Percentiles rank a stretch among this genome's conserved stretches.
These are phyloP conservation scores for Forbesichthys papilliferus DNA, from an alignment of 2,113 vertebrate species.

Conservation along the genomic window DNA sequence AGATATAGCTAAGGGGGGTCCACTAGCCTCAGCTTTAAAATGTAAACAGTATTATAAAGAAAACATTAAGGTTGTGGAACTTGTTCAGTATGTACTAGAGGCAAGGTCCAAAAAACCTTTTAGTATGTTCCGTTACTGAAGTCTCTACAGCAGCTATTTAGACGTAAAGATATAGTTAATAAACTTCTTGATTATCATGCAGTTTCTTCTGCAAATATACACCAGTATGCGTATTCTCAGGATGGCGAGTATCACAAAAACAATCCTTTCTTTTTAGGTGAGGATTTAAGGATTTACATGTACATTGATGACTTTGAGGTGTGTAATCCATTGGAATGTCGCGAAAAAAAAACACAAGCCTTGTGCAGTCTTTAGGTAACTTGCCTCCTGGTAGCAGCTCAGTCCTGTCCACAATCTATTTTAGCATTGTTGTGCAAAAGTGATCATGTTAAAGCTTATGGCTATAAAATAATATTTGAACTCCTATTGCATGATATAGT, in stretches of 20 bases:
- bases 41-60: conserved; percentile 31
- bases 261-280: conserved; percentile 14
- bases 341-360: not conserved
- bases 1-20: conserved; percentile 8
- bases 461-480: conserved; percentile 10
- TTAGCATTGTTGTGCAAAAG: not conserved
- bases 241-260: conserved; percentile 19
- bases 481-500: not conserved
- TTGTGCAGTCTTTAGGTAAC: conserved; percentile 1
- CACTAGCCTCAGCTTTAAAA: conserved; percentile 22
- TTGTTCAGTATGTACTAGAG: not conserved
- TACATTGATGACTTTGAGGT: too few species aligned
- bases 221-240: conserved; percentile 1
- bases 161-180: conserved; percentile 4
- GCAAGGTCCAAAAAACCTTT: not conserved
- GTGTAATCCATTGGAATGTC: conserved; percentile 19
- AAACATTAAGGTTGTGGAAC: conserved; percentile 29
- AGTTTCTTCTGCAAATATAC: not conserved
- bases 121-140: not conserved
- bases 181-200: not conserved
- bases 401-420: not conserved
- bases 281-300: too few species aligned
- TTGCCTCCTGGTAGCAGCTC: not conserved
- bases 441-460: conserved; percentile 8
- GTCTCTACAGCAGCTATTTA: not conserved